phyloP scores from a whole-genome alignment of 2,113 vertebrate species.

The Cinclus mexicanus region DNA sequence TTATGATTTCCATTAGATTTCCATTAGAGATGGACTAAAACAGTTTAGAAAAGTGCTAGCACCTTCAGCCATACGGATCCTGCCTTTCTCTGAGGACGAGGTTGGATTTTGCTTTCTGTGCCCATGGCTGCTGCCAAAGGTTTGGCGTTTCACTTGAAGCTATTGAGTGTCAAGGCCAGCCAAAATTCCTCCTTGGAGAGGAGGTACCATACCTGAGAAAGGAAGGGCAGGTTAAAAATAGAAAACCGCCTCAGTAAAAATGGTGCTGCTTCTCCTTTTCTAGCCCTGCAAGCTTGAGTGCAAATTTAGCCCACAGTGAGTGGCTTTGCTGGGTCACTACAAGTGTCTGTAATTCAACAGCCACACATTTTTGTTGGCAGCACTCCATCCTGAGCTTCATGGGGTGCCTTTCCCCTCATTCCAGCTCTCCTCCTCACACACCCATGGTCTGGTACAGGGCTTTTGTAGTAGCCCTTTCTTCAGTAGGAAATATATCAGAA shows the following conservation, averaged over 20 bases:
- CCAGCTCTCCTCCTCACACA: not conserved
- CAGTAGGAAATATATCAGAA: not conserved
- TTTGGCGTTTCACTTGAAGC: not conserved
- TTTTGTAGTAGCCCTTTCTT: not conserved
- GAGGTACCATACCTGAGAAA: not conserved
- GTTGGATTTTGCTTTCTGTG: not conserved
- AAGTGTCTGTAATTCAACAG: not conserved
- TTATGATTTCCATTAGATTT: conserved; percentile 82
- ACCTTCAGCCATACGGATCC: conserved; percentile 44
- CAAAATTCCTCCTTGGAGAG: not conserved
- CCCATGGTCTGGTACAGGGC: not conserved
- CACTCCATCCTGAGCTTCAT: not conserved
- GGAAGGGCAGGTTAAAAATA: not conserved
- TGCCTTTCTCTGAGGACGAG: not conserved
- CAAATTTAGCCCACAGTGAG: not conserved
- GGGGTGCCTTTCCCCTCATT: not conserved
- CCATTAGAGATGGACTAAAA: conserved; percentile 75
- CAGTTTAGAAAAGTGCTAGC: conserved; percentile 61
- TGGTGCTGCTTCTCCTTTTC: not conserved
- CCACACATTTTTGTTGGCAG: not conserved
- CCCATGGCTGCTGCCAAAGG: not conserved
- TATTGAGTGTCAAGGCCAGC: not conserved
- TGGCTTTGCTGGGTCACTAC: not conserved
- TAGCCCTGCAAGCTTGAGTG: not conserved
- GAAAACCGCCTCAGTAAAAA: not conserved